Evolutionary conservation across 2,797 vertebrate genomes (phyloP), one percentile per base, ranked within the genome.

Genomic region (Crocidura indochinensis): DNA sequence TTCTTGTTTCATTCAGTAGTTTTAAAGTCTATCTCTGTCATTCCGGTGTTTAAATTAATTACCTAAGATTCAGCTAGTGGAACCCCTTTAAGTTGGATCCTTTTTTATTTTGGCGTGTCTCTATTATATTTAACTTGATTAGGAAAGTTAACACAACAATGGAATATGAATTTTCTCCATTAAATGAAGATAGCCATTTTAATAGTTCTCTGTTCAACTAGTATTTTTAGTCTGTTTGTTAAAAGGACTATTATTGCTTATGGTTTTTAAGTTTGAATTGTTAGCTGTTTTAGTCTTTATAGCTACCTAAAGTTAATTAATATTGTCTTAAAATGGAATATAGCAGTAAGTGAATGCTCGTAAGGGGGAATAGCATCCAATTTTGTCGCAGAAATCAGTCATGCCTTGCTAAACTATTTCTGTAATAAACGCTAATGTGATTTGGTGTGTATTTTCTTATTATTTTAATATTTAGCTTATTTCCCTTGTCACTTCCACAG

Each of bases 391-490:
- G 60, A 75, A 91, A 65, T 91, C 80, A 94, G 46, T 79, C n/a
- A 12, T 90, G 38, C n/a, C 64, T 20, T 27, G 51, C 47, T 90
- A 60, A 88, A 62, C 31, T 77, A 3, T 92, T 86, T 87, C n/a
- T 46, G 8, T 74, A 84, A 81, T 88, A 84, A 93, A 83, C 24
- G 20, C 65, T 80, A 74, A 44, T 84, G 60, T 51, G 68, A 64
- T 71, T 82, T 47, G 22, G 38, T 73, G 19, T 78, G 17, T 85
- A 53, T 71, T 85, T 87, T 44, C 71, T 81, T 73, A 27, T 79
- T 75, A 38, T 65, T 94, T 93, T 94, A 86, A 77, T 93, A 65
- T 81, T 90, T 88, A 84, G 51, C 20, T 88, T 90, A 88, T 93
- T 94, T 90, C 81, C 87, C 62, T 82, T 62, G 29, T 86, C 29